phyloP scores from a whole-genome alignment of 2,113 vertebrate genomes.

The Catharus fuscescens region DNA sequence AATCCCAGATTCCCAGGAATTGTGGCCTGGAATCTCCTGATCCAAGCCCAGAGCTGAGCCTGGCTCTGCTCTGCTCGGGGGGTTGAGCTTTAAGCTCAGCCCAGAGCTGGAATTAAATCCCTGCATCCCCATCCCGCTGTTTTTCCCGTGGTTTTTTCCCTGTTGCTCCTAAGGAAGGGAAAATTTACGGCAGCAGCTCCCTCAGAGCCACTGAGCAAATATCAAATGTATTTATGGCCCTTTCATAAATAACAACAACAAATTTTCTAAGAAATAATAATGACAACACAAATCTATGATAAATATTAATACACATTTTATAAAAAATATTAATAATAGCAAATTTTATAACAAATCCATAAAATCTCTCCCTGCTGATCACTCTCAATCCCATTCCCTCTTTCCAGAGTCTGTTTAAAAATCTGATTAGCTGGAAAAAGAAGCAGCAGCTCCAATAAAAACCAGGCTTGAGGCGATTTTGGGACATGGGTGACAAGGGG shows the following conservation, averaged over 20 bases:
- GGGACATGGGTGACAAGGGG: accelerated
- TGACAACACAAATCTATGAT: too few relatives aligned
- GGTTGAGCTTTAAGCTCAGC: neutral
- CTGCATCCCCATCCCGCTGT: neutral
- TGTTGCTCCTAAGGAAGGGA: neutral
- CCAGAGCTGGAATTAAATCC: accelerated
- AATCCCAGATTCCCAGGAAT: neutral
- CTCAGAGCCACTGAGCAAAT: accelerated
- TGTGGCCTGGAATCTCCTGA: neutral
- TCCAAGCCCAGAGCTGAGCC: neutral
- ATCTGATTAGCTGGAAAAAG: neutral
- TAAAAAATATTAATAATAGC: accelerated
- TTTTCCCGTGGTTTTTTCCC: neutral
- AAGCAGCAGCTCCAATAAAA: accelerated
- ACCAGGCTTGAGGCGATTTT: accelerated
- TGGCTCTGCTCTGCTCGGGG: neutral
- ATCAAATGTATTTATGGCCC: accelerated
- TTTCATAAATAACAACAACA: neutral
- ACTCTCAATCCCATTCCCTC: too few relatives aligned
- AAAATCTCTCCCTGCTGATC: accelerated
- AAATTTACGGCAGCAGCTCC: accelerated
- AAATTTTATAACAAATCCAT: accelerated
- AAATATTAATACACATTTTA: accelerated
- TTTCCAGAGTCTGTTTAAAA: neutral
- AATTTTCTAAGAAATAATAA: neutral